Percentiles rank a stretch among this genome's conserved stretches.
Conservation (phyloP, 1,140 invertebrate genomes). For the Drosophila ohnishii region DNA sequence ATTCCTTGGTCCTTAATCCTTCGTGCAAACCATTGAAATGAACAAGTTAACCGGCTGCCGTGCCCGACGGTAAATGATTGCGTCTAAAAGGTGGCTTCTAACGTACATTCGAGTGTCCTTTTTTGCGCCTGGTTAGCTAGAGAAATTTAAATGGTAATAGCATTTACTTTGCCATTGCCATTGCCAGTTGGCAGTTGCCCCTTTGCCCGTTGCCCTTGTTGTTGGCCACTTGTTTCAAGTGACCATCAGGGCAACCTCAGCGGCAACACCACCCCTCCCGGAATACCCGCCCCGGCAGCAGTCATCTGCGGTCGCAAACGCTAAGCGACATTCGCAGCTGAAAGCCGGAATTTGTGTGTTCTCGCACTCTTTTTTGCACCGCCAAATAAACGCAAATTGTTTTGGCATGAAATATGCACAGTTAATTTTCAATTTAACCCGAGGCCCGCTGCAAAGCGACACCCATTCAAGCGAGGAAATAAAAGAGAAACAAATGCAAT, state of each 20-base stretch:
- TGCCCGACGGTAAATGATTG: constrained; percentile 47
- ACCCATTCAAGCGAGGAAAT: constrained; percentile 32
- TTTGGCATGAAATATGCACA: constrained; percentile 69
- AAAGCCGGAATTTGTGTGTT: constrained; percentile 18
- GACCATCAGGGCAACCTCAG: constrained; percentile 49
- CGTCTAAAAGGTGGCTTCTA: constrained; percentile 51
- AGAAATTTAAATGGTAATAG: constrained; percentile 74
- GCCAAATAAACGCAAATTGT: constrained; percentile 66
- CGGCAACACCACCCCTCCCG: background rate
- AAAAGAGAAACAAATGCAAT: constrained; percentile 28
- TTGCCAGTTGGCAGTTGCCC: constrained; percentile 20
- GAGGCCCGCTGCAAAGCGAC: constrained; percentile 9
- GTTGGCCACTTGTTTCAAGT: constrained; percentile 64
- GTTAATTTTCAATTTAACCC: constrained; percentile 64
- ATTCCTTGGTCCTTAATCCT: constrained; percentile 16
- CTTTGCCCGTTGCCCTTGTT: constrained; percentile 32
- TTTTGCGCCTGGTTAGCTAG: constrained; percentile 71
- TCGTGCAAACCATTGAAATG: constrained; percentile 2
- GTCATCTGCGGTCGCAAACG: constrained; percentile 46
- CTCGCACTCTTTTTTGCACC: constrained; percentile 21
- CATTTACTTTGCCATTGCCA: constrained; percentile 66
- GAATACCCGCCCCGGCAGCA: constrained; percentile 4
- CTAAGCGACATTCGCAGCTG: constrained; percentile 48
- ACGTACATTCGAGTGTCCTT: constrained; percentile 60
- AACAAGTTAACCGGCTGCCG: background rate